These are phyloP conservation scores for Catharus ustulatus DNA, from an alignment of 2,797 vertebrate genomes.

Conservation along the genomic window DNA sequence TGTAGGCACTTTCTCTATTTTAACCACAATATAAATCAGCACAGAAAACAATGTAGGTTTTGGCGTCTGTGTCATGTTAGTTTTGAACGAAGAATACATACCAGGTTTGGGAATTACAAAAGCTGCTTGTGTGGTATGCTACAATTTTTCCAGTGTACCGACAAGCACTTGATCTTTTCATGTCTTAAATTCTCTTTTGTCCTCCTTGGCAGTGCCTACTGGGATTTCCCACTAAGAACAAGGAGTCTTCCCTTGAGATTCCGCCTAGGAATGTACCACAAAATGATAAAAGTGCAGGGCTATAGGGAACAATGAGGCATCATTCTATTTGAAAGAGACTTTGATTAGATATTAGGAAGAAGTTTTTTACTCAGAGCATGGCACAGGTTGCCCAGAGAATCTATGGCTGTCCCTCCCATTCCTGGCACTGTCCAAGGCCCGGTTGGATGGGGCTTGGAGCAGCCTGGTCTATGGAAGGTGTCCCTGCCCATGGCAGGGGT, in stretches of 20 bases:
- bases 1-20: slow-evolving; percentile 27
- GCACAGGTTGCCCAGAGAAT: not conserved
- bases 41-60: slow-evolving; percentile 76
- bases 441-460: not conserved
- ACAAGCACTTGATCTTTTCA: slow-evolving; percentile 45
- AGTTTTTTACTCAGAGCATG: not conserved
- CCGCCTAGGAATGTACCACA: not conserved
- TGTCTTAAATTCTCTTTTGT: slow-evolving; percentile 25
- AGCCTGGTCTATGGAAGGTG: not conserved
- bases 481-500: fast-evolving
- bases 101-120: slow-evolving; percentile 71
- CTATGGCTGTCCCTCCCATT: fast-evolving
- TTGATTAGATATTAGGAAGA: not conserved
- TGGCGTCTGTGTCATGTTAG: slow-evolving; percentile 69
- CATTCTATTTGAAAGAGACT: not conserved
- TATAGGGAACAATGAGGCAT: not conserved
- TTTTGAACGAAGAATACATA: slow-evolving; percentile 73
- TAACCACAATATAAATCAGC: slow-evolving; percentile 77
- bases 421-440: not conserved
- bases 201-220: not conserved
- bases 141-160: slow-evolving; percentile 47
- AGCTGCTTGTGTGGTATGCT: slow-evolving; percentile 74
- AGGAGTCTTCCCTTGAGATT: not conserved
- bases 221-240: slow-evolving; percentile 39
- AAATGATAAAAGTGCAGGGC: not conserved